Evolutionary conservation across 2,113 vertebrate genomes (phyloP).

Genomic region (Todiramphus chloris): DNA sequence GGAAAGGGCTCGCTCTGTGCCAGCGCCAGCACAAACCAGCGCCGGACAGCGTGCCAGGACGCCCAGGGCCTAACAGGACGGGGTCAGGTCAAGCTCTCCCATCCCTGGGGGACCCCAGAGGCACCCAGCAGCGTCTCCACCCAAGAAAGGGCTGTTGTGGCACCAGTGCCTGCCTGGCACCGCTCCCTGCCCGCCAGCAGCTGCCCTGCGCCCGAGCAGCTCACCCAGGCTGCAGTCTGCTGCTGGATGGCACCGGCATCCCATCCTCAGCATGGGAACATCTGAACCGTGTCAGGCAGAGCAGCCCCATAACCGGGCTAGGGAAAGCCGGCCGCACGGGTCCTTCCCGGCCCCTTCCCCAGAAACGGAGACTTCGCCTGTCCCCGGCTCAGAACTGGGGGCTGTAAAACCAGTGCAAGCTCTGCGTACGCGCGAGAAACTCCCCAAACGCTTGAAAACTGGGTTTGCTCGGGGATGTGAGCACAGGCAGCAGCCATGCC

Average conservation of each 20-base stretch:
- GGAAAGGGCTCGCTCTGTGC: background rate
- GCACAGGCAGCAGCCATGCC: rapidly evolving
- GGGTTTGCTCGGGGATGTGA: background rate
- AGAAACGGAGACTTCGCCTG: rapidly evolving
- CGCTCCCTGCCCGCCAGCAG: too few species aligned
- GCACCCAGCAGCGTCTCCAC: rapidly evolving
- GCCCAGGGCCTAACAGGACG: rapidly evolving
- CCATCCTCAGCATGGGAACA: rapidly evolving
- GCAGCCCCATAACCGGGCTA: background rate
- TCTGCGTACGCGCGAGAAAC: background rate
- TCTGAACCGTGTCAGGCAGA: rapidly evolving
- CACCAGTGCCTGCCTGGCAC: background rate
- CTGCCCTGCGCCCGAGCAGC: background rate
- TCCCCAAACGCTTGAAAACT: background rate
- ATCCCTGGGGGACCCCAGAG: background rate
- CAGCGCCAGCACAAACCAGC: rapidly evolving
- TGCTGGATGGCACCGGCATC: rapidly evolving
- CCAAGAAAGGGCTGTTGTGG: background rate
- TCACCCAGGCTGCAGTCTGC: background rate
- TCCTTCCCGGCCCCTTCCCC: rapidly evolving
- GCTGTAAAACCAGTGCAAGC: background rate
- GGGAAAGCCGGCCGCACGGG: background rate
- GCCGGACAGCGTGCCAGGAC: rapidly evolving
- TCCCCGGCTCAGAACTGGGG: background rate
- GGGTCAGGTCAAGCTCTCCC: background rate